These are phyloP conservation scores for Malurus splendens DNA, from an alignment of 2,797 vertebrate genomes.

Conservation along the genomic window DNA sequence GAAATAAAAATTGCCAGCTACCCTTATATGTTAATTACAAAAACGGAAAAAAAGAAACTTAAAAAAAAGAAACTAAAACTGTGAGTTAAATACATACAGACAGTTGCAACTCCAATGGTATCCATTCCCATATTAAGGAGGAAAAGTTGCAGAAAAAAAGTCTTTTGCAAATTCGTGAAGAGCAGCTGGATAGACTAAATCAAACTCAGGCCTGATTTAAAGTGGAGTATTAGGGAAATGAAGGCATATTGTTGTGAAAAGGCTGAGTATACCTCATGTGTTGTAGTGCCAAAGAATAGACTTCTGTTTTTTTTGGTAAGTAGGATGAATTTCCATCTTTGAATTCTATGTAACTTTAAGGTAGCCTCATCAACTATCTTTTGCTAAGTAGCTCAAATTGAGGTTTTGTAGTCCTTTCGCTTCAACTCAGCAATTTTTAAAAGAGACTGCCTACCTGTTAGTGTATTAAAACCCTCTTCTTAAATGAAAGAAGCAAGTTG, in stretches of 20 bases:
- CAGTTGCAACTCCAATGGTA: not conserved
- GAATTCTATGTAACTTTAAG: not conserved
- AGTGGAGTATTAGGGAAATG: not conserved
- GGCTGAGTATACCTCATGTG: not conserved
- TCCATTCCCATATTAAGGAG: not conserved
- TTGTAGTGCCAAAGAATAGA: not conserved
- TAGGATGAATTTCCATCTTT: slow-evolving; percentile 24
- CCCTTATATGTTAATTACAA: not conserved
- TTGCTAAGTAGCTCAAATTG: slow-evolving; percentile 18
- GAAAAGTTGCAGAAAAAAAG: not conserved
- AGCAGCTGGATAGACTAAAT: not conserved
- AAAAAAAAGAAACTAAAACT: not conserved
- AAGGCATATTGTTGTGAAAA: not conserved
- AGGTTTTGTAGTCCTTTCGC: slow-evolving; percentile 16
- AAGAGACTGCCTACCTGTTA: not conserved
- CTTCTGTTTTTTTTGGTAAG: not conserved
- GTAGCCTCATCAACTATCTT: not conserved
- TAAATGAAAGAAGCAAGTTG: not conserved
- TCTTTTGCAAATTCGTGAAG: not conserved
- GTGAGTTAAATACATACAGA: not conserved
- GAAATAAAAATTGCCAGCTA: not conserved
- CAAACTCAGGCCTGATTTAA: not conserved
- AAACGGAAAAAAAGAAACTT: not conserved
- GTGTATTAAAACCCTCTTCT: not conserved
- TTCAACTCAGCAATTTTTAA: slow-evolving; percentile 37